These are phyloP conservation scores for Spodoptera picta DNA, from an alignment of 2,888 invertebrate species.

Conservation along the genomic window DNA sequence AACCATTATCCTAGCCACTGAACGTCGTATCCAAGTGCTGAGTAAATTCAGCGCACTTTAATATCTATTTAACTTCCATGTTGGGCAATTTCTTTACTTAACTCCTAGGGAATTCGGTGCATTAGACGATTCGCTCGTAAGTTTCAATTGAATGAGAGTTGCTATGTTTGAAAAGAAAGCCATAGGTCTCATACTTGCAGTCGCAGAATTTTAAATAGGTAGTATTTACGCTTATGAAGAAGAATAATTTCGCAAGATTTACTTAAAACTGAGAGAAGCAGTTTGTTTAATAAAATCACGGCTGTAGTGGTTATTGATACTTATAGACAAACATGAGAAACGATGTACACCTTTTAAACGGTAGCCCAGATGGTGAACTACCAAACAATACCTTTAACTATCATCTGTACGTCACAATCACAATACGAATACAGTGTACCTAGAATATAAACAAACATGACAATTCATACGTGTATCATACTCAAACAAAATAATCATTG, in stretches of 20 bases:
- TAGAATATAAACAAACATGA: conserved; percentile 10
- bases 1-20: conserved; percentile 38
- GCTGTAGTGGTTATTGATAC: too few relatives aligned
- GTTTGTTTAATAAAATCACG: too few relatives aligned
- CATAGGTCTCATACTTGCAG: background rate
- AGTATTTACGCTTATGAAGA: too few relatives aligned
- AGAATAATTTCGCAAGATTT: too few relatives aligned
- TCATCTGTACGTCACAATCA: background rate
- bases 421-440: background rate
- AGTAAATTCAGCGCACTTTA: conserved; percentile 25
- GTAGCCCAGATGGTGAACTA: background rate
- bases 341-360: too few relatives aligned
- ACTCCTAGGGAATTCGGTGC: background rate
- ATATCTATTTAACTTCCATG: conserved; percentile 12
- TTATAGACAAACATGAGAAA: too few relatives aligned
- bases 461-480: background rate
- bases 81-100: background rate
- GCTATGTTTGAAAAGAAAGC: background rate
- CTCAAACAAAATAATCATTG: background rate
- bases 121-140: too few relatives aligned
- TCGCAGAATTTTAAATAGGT: too few relatives aligned
- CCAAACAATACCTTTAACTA: background rate
- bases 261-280: too few relatives aligned
- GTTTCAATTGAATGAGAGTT: conserved; percentile 1
- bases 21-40: conserved; percentile 36